Evolutionary conservation across 2,888 invertebrate species (phyloP).

Genomic region (Omphaloscelis lunosa): DNA sequence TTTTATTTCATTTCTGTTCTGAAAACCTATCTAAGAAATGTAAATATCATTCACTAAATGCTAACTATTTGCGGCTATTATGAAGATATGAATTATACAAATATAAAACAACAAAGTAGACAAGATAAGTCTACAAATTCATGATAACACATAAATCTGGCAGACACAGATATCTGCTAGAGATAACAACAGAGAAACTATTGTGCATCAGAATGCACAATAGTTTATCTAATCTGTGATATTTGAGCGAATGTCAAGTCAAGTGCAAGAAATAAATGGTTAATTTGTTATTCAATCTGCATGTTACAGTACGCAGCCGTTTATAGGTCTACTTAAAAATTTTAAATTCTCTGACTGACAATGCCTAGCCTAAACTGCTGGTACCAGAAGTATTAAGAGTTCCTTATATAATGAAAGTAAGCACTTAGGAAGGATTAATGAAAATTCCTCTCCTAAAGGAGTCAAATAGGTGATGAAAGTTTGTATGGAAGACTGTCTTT

Average conservation of each 20-base stretch:
- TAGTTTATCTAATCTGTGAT: conserved; percentile 46
- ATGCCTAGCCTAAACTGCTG: no score
- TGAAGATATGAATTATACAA: conserved; percentile 22
- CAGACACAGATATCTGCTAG: conserved; percentile 12
- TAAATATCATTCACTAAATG: not conserved
- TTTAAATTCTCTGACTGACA: no score
- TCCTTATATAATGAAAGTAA: not conserved
- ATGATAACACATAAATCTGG: conserved; percentile 41
- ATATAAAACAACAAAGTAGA: conserved; percentile 35
- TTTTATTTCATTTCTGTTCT: no score
- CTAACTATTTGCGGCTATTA: conserved; percentile 14
- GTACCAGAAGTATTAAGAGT: no score
- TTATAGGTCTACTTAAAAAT: not conserved
- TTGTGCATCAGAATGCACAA: not conserved
- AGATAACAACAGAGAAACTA: no score
- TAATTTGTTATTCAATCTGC: not conserved
- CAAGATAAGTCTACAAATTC: conserved; percentile 43
- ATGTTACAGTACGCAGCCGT: not conserved
- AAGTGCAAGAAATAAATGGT: conserved; percentile 31
- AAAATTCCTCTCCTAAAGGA: not conserved
- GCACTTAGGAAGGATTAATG: not conserved
- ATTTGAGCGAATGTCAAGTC: conserved; percentile 46
- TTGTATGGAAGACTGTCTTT: not conserved
- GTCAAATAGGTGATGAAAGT: not conserved
- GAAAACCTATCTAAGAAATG: not conserved